Evolutionary conservation across 2,888 invertebrate genomes (phyloP), one percentile per base, ranked within the genome.

Genomic region (Tromatobia lineatoria): DNA sequence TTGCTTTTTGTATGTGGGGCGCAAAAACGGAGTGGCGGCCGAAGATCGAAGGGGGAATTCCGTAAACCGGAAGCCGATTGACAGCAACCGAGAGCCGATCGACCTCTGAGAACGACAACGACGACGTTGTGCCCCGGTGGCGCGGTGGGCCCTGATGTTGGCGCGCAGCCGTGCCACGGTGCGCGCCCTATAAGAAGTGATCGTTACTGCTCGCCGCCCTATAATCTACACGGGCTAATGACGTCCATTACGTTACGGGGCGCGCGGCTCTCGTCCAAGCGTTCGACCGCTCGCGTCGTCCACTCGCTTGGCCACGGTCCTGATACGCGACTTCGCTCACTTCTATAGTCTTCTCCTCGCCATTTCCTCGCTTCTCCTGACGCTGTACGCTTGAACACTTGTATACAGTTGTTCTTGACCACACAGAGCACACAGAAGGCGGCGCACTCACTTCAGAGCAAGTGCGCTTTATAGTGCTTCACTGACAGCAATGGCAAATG

Each of bases 201-300:
- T 93, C 93, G 93, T 93, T 93, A 93, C 93, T 91, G 92, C 92
- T 89, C 90, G 93, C 93, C 93, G 93, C 93, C 93, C 93, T 93
- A 93, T 93, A 93, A 93, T 93, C 93, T 93, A 93, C 93, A 91
- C 92, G 90, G 90, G 91, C 93, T 93, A 93, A 93, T 93, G 93
- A 93, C 93, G 93, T 93, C 93, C 93, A 93, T 93, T 93, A 93
- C 92, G 92, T 92, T 93, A 91, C 92, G 88, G 91, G 91, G 90
- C 91, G 89, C 79, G 71, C 82, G 78, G 80, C 81, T 77, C 67
- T 70, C 61, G 71, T 78, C 64, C 79, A 42, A 73, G 59, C 81
- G 81, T 81, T 88, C 90, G 88, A 89, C 90, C 90, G 88, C 89
- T 78, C 78, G 73, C 90, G 90, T 89, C 90, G 90, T 89, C 88